Percentiles rank a stretch among this genome's conserved stretches.
Evolutionary conservation across 2,797 vertebrate genomes (phyloP).

Genomic region (Pseudopleuronectes americanus): DNA sequence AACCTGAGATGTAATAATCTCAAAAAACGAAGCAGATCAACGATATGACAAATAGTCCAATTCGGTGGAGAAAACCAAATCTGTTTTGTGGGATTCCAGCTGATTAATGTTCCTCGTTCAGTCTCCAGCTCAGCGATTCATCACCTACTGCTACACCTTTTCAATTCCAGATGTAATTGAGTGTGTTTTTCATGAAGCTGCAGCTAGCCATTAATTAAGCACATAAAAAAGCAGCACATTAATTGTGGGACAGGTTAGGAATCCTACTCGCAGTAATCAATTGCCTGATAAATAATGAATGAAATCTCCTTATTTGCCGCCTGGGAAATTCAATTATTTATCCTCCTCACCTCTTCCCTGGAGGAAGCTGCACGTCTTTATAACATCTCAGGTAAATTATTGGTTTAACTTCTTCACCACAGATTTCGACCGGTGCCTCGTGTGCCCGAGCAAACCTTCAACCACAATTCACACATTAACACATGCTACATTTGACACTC

Average conservation of each 20-base stretch:
- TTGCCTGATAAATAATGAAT: conserved; percentile 77
- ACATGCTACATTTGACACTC: not conserved
- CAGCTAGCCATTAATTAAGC: conserved; percentile 76
- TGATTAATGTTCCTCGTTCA: conserved; percentile 63
- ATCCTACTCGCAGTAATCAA: conserved; percentile 66
- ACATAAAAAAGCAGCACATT: conserved; percentile 76
- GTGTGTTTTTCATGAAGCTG: conserved; percentile 70
- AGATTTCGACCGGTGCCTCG: not conserved
- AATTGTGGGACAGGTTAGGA: conserved; percentile 71
- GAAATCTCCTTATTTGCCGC: conserved; percentile 44
- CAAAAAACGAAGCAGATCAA: conserved; percentile 46
- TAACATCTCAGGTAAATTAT: conserved; percentile 64
- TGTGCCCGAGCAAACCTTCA: not conserved
- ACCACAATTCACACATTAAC: conserved; percentile 3
- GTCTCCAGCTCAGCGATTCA: conserved; percentile 27
- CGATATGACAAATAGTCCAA: conserved; percentile 63
- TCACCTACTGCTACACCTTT: conserved; percentile 36
- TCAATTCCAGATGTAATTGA: conserved; percentile 72
- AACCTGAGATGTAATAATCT: conserved; percentile 36
- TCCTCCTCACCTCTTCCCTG: conserved; percentile 40
- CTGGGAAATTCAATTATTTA: conserved; percentile 66
- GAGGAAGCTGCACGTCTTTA: conserved; percentile 42
- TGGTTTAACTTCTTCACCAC: conserved; percentile 35
- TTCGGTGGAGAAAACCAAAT: conserved; percentile 48
- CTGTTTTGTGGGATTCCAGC: conserved; percentile 61